These are phyloP conservation scores for Ormyrus labotus DNA, from an alignment of 2,888 invertebrate species.

Conservation along the genomic window DNA sequence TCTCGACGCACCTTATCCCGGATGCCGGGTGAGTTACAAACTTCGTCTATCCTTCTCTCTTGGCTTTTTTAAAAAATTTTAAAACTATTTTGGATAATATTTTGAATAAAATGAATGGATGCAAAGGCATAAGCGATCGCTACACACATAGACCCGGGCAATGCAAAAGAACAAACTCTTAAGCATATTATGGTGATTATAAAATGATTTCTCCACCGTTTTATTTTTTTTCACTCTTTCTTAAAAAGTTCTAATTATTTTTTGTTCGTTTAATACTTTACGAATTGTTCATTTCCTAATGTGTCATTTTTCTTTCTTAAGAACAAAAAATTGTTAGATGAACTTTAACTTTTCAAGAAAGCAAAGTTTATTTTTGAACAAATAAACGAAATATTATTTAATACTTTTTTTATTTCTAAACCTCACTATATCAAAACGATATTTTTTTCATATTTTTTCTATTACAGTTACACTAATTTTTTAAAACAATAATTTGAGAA, in stretches of 20 bases:
- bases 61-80: constrained; percentile 23
- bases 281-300: too few relatives aligned
- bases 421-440: too few relatives aligned
- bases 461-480: not conserved
- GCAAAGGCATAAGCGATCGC: not conserved
- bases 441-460: too few relatives aligned
- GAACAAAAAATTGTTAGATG: too few relatives aligned
- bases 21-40: constrained; percentile 69
- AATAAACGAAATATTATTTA: too few relatives aligned
- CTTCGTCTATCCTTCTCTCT: constrained; percentile 76
- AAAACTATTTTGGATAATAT: too few relatives aligned
- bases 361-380: too few relatives aligned
- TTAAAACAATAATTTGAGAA: not conserved
- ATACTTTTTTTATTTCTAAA: not conserved
- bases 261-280: not conserved
- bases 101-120: not conserved
- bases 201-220: constrained; percentile 35
- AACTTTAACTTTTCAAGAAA: too few relatives aligned
- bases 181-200: constrained; percentile 13
- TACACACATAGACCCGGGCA: not conserved
- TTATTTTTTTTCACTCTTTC: constrained; percentile 2
- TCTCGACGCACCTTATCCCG: constrained; percentile 29
- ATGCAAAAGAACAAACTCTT: constrained; percentile 4
- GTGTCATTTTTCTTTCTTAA: too few relatives aligned
- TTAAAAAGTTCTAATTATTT: not conserved